Base-by-base conservation (phyloP, 1,140 invertebrate genomes). In the Frieseomelitta varia region DNA sequence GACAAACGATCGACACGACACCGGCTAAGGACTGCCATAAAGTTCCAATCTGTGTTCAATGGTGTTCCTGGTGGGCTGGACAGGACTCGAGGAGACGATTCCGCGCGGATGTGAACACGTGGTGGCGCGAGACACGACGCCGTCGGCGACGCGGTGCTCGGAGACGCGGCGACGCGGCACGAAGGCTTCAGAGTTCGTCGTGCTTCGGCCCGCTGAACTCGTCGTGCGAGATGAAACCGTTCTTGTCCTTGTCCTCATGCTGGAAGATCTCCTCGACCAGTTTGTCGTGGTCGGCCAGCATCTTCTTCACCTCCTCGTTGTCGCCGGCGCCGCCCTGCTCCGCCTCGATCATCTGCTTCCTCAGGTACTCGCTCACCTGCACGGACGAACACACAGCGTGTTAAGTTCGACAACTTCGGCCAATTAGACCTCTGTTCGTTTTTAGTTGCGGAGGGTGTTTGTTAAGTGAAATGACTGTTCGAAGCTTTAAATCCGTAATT, bases 191-290 rank as follows among this genome's bases (percentile, higher is more conserved):
- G 91, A 99, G 96, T 95, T 99, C 98, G 93, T 99, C 99, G 95
- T 99, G 98, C 94, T 99, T 99, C 27, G 98, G 98, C 14, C 98
- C 98, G 39, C 97, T 98, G 95, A 99, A 99, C 94, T 99, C 99
- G 53, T 98, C 98, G 94, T 98, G 97, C 77, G 98, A 99, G 89
- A 99, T 99, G 95, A 97, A 98, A 58, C 98, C 99, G 92, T 99
- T 98, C 94, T 98, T 98, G 94, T 99, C 98, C 93, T 98, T 98
- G 93, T 99, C 98, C 95, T 99, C 98, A 93, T 99, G 98, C 93
- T 99, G 97, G 96, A 99, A 99, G 87, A 99, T 99, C 92, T 99
- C 98, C 93, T 99, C 98, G 3, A 99, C 97, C 34, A 99, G 96
- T 93, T 99, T 98, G 93, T 99, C 98, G 93, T 99, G 97, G 91